Percentiles rank a stretch among this genome's conserved stretches.
Evolutionary conservation across 2,113 vertebrate species (phyloP).

Genomic region (Tinamus guttatus): DNA sequence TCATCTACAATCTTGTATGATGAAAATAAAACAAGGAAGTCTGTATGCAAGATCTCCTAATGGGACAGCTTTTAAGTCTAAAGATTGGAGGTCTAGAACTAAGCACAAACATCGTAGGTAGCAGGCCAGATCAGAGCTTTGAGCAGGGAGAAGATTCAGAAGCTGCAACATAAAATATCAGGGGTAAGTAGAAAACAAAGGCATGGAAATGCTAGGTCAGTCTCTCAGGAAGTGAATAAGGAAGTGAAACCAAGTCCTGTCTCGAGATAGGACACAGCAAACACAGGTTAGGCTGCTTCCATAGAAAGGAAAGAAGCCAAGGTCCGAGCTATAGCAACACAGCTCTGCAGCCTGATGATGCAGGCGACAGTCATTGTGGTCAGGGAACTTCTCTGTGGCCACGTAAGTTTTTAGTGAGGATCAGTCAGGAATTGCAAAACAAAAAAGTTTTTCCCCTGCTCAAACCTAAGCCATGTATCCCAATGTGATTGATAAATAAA

Average conservation of each 20-base stretch:
- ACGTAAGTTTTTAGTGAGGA: not conserved
- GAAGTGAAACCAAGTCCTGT: not conserved
- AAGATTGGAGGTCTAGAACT: not conserved
- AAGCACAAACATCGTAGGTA: not conserved
- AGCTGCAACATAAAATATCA: not conserved
- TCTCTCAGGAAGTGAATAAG: not conserved
- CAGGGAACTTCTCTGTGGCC: not conserved
- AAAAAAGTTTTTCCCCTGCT: not conserved
- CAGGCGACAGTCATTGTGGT: not conserved
- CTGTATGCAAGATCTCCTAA: not conserved
- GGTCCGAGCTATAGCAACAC: not conserved
- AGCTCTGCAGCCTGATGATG: not conserved
- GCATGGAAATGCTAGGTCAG: not conserved
- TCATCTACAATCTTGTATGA: too few species aligned
- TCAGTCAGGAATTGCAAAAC: not conserved
- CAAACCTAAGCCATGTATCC: not conserved
- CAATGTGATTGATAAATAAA: not conserved
- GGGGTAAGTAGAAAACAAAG: not conserved
- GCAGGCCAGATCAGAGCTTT: not conserved
- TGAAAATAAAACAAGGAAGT: not conserved
- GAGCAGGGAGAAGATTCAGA: not conserved
- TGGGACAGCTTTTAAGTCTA: not conserved
- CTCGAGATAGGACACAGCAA: not conserved
- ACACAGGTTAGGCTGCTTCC: not conserved
- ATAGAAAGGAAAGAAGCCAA: not conserved